Evolutionary conservation across 64 coral and sea anemone genomes (phyloP).

Genomic region (Montipora efflorescens): DNA sequence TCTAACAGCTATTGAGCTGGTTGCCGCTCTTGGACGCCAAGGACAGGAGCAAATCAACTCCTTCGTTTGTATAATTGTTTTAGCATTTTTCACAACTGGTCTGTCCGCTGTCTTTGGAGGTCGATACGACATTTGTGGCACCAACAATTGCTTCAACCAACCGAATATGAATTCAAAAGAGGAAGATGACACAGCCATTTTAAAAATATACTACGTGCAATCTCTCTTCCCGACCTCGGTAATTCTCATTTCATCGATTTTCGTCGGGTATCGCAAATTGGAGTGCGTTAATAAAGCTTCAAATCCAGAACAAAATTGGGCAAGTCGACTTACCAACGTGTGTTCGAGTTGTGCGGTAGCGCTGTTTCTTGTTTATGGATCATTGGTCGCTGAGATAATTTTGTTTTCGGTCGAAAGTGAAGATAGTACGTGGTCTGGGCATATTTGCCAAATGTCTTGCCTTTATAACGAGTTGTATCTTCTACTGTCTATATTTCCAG

Average conservation of each 20-base stretch:
- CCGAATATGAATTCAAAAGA: no score
- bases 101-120: neutral
- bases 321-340: neutral
- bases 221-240: neutral
- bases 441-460: neutral
- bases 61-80: neutral
- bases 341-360: neutral
- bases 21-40: neutral
- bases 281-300: neutral
- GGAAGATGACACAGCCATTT: neutral
- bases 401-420: neutral
- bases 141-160: neutral
- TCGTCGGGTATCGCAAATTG: neutral
- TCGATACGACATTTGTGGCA: neutral
- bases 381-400: neutral
- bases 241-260: neutral
- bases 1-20: neutral
- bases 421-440: neutral
- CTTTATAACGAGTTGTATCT: slow-evolving; percentile 8
- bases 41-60: neutral
- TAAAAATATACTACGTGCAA: neutral
- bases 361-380: neutral
- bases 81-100: neutral
- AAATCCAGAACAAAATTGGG: neutral
- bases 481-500: slow-evolving; percentile 11